Base-by-base conservation (phyloP, 2,888 invertebrate genomes). In the Iphiclides podalirius region DNA sequence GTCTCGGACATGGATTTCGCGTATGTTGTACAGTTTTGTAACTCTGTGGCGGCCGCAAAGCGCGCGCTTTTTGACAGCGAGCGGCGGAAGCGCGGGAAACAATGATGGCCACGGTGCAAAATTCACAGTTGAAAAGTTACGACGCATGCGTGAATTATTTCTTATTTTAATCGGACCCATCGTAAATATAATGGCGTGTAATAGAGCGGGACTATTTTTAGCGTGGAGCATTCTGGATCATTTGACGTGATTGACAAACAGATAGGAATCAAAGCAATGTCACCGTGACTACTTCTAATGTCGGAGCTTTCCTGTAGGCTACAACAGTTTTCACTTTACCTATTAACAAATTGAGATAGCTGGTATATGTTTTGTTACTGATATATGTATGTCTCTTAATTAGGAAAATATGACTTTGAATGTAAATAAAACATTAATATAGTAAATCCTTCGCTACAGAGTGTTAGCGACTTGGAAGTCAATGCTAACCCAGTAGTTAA, bases 61-160 rank as follows among this genome's bases (percentile, higher is more conserved):
- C 57, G 65, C 69, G 68, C 65, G 60, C 56, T 56, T 60, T 72
- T 73, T 72, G 68, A 67, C 71, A 72, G 70, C 52, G 63, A 59
- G 57, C 66, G 60, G 56, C 57, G 70, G 69, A 79, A 71, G 66
- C 74, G 81, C 79, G 79, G 70, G 64, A 76, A 77, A 72, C 67
- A 74, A 77, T 80, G 82, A 72, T 61, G 61, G 51, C 48, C 41
- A 55, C 66, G 63, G 61, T 60, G 63, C 64, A 74, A 70, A 72
- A 61, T 62, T 63, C 65, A 63, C 60, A 64, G 61, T 71, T 60
- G 57, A 64, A 60, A 66, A 67, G 58, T 52, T 64, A 28, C 63
- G 57, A 70, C 79, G 78, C 81, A 81, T 81, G 81, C 58, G 55
- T 54, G 26, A 45, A 31, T 14, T 49, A 38, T 51, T 49, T 48